Conservation (phyloP, 2,113 vertebrate genomes). For the Chionis minor region DNA sequence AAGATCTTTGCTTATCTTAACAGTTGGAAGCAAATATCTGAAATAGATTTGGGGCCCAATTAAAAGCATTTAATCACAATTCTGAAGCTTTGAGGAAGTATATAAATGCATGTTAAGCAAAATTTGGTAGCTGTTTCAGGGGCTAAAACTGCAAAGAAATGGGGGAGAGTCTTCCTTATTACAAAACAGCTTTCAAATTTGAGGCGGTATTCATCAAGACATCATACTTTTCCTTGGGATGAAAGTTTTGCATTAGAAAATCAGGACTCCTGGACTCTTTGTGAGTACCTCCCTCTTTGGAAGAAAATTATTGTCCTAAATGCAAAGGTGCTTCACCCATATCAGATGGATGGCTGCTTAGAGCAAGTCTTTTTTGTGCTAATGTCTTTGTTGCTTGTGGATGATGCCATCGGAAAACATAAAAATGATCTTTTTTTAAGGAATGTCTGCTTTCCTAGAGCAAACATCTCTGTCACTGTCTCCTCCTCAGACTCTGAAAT, state of each 20-base stretch:
- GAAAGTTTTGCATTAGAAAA: neutral
- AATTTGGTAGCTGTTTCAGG: neutral
- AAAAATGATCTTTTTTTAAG: neutral
- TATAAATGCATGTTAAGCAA: neutral
- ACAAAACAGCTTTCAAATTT: neutral
- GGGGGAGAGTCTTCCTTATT: neutral
- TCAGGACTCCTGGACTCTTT: neutral
- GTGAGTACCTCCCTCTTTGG: neutral
- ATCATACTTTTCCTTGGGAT: neutral
- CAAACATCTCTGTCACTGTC: neutral
- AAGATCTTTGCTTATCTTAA: neutral
- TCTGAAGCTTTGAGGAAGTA: neutral
- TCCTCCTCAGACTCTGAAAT: neutral
- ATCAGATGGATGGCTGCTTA: neutral
- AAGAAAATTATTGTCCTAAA: neutral
- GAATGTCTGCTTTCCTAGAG: neutral
- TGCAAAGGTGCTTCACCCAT: neutral
- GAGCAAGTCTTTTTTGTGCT: neutral
- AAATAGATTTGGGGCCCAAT: neutral
- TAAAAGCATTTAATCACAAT: neutral
- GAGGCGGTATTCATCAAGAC: neutral
- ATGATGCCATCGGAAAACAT: neutral
- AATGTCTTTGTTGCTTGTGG: neutral
- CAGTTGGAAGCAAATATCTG: neutral
- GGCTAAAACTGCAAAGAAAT: neutral